A percentile compares a stretch with the other conserved stretches of the same genome.
Conservation (phyloP, 2,888 invertebrate species). For the Sesia apiformis region DNA sequence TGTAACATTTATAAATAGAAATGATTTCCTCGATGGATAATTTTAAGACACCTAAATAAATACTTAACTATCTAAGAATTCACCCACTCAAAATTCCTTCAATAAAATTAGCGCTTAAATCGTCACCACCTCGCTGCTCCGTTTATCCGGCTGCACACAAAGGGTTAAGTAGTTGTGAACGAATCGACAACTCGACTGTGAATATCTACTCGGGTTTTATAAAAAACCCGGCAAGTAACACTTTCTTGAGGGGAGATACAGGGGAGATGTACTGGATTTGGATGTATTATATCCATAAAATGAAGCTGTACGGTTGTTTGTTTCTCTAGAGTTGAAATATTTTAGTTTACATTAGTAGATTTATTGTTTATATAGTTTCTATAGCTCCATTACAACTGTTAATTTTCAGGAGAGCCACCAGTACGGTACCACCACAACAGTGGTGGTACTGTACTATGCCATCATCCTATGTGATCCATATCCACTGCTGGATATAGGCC, state of each 20-base stretch:
- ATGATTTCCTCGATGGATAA: no score
- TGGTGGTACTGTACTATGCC: no score
- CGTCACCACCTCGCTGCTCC: not conserved
- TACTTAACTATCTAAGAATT: no score
- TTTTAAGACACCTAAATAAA: no score
- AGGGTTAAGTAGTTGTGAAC: conserved; percentile 35
- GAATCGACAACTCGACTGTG: conserved; percentile 45
- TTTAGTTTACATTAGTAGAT: no score
- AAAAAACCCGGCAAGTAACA: conserved; percentile 32
- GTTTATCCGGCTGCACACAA: conserved; percentile 37
- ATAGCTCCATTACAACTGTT: not conserved
- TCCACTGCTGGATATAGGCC: no score
- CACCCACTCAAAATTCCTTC: not conserved
- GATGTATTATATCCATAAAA: not conserved
- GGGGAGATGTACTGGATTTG: conserved; percentile 8
- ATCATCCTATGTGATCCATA: no score
- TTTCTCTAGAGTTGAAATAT: not conserved
- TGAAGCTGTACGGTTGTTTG: not conserved
- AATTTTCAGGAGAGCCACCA: no score
- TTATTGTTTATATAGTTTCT: not conserved
- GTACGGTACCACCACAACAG: no score
- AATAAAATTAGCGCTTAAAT: not conserved
- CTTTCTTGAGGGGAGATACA: conserved; percentile 24
- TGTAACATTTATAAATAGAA: no score
- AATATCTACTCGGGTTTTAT: conserved; percentile 28